Evolutionary conservation across 2,113 vertebrate genomes (phyloP).

Genomic region (Formicarius rufipectus): DNA sequence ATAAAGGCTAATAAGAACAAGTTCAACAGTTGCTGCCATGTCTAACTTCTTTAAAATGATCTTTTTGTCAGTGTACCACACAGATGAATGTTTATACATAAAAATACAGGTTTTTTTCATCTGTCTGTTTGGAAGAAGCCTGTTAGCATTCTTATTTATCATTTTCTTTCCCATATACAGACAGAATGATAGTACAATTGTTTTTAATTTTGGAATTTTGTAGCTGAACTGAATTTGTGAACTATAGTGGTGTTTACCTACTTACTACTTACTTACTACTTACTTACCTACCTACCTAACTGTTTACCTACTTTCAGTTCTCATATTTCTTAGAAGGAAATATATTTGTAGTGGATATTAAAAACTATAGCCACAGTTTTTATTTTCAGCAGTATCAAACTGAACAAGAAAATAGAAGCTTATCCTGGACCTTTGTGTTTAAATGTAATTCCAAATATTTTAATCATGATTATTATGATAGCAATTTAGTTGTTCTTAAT

Average conservation of each 20-base stretch:
- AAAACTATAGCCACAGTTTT: background rate
- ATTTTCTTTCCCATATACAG: conserved; percentile 46
- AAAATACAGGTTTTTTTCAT: conserved; percentile 57
- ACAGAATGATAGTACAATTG: background rate
- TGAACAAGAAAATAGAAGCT: conserved; percentile 4
- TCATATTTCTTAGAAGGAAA: background rate
- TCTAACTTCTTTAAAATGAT: conserved; percentile 40
- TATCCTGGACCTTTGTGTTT: background rate
- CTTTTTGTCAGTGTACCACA: conserved; percentile 48
- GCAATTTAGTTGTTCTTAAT: conserved; percentile 64
- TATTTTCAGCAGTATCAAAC: conserved; percentile 31
- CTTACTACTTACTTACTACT: no score
- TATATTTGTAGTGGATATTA: background rate
- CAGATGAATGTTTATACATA: conserved; percentile 57
- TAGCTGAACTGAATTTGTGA: conserved; percentile 5
- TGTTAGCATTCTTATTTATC: conserved; percentile 30
- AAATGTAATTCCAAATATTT: conserved; percentile 60
- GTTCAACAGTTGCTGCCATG: conserved; percentile 25
- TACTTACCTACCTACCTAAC: no score
- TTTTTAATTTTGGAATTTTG: conserved; percentile 18
- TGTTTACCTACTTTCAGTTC: background rate
- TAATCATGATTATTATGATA: conserved; percentile 28
- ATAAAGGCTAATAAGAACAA: conserved; percentile 48
- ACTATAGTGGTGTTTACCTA: background rate
- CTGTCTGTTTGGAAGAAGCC: conserved; percentile 47